Conservation (phyloP, 2,113 vertebrate genomes). For the Ceyx margarethae region DNA sequence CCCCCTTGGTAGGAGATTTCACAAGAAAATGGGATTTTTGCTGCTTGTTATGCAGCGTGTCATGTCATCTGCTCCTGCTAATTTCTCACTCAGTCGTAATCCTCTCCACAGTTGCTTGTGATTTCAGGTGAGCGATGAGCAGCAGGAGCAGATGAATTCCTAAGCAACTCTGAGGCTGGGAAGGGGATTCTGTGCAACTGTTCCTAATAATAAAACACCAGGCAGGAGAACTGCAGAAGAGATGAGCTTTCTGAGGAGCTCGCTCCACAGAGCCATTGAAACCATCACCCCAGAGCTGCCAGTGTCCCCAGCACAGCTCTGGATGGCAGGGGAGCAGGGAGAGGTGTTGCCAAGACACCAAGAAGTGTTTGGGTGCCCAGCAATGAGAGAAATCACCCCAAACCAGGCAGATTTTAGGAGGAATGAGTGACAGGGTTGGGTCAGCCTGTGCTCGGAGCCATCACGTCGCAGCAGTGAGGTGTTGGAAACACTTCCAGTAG, state of each 20-base stretch:
- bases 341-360: not conserved
- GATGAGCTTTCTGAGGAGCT: not conserved
- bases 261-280: accelerated
- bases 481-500: not conserved
- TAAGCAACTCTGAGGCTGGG: conserved; percentile 41
- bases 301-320: not conserved
- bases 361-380: not conserved
- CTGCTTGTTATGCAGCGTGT: conserved; percentile 28
- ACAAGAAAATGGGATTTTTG: not conserved
- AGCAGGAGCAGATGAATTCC: conserved; percentile 63
- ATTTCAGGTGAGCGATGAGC: conserved; percentile 62
- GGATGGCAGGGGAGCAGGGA: not conserved
- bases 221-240: conserved; percentile 21
- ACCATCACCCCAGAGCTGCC: not conserved
- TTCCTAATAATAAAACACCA: conserved; percentile 50
- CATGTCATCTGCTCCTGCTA: conserved; percentile 55
- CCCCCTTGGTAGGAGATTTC: conserved; percentile 20
- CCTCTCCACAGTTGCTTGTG: conserved; percentile 57
- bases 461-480: not conserved
- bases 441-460: not conserved
- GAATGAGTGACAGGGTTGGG: not conserved
- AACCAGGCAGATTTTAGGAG: not conserved
- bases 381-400: not conserved
- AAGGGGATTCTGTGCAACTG: not conserved
- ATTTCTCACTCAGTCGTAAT: conserved; percentile 64